Evolutionary conservation across 1,140 invertebrate species (phyloP).

Genomic region (Dendrolimus punctatus): DNA sequence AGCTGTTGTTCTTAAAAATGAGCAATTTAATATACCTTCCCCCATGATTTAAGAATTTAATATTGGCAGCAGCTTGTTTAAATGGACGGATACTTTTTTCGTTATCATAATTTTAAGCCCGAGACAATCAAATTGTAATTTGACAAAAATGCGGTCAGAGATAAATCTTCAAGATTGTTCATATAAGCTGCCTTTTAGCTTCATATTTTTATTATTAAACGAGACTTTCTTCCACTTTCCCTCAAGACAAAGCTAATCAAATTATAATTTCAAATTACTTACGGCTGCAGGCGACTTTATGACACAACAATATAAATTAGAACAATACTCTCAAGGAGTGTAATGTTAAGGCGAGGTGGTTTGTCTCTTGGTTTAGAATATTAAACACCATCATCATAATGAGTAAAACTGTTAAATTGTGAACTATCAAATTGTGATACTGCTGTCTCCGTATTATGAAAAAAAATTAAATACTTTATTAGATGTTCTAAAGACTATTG

Average conservation of each 20-base stretch:
- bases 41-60: slow-evolving; percentile 40
- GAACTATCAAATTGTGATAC: no score
- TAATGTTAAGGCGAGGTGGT: no score
- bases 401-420: no score
- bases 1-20: slow-evolving; percentile 7
- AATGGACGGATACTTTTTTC: slow-evolving; percentile 39
- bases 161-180: slow-evolving; percentile 11
- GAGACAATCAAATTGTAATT: slow-evolving; percentile 45
- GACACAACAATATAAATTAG: slow-evolving; percentile 18
- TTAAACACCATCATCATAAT: no score
- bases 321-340: slow-evolving; percentile 3
- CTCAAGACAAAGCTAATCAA: slow-evolving; percentile 32
- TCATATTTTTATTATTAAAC: slow-evolving; percentile 16
- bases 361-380: no score
- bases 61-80: slow-evolving; percentile 45
- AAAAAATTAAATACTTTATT: no score
- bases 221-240: slow-evolving; percentile 17
- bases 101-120: slow-evolving; percentile 36
- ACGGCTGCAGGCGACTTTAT: slow-evolving; percentile 21
- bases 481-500: no score
- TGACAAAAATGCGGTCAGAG: slow-evolving; percentile 24
- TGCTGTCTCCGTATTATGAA: no score
- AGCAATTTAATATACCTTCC: slow-evolving; percentile 28
- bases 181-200: slow-evolving; percentile 13
- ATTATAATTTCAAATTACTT: slow-evolving; percentile 36